Conservation (phyloP, 1,140 invertebrate genomes). For the Macrocentrus cingulum region DNA sequence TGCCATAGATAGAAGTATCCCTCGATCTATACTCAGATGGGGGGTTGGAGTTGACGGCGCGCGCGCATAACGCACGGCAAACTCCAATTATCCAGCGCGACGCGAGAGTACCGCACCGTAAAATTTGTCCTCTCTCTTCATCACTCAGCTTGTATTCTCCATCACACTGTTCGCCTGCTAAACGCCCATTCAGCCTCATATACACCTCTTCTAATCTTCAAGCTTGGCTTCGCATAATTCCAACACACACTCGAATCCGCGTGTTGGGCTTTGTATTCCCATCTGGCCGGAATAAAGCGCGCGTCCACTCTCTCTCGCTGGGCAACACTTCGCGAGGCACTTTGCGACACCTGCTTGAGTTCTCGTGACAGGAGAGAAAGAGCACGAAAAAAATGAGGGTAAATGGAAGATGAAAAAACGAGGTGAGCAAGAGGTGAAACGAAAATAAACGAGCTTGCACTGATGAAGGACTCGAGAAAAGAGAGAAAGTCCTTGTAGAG, state of each 20-base stretch:
- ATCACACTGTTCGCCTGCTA: neutral
- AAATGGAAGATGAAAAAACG: slow-evolving; percentile 16
- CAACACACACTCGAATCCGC: no score
- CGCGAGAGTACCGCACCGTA: neutral
- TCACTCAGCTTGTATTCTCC: slow-evolving; percentile 1
- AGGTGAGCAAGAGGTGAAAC: neutral
- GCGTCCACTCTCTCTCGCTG: slow-evolving; percentile 8
- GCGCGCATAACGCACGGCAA: neutral
- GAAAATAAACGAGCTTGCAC: neutral
- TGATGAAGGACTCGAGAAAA: neutral
- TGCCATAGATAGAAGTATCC: no score
- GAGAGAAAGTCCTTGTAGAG: neutral
- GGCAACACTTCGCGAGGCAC: neutral
- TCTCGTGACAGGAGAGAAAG: slow-evolving; percentile 16
- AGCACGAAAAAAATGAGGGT: neutral
- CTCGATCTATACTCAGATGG: no score
- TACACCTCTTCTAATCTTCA: neutral
- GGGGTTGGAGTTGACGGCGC: no score
- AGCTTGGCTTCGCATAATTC: slow-evolving; percentile 3
- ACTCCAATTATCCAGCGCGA: slow-evolving; percentile 4
- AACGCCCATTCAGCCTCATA: slow-evolving; percentile 17
- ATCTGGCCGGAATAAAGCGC: no score
- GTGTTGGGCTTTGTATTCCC: no score
- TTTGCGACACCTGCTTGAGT: slow-evolving; percentile 19
- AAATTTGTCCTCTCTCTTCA: slow-evolving; percentile 8